Evolutionary conservation across 2,888 invertebrate genomes (phyloP).

Genomic region (Camponotus fellah): DNA sequence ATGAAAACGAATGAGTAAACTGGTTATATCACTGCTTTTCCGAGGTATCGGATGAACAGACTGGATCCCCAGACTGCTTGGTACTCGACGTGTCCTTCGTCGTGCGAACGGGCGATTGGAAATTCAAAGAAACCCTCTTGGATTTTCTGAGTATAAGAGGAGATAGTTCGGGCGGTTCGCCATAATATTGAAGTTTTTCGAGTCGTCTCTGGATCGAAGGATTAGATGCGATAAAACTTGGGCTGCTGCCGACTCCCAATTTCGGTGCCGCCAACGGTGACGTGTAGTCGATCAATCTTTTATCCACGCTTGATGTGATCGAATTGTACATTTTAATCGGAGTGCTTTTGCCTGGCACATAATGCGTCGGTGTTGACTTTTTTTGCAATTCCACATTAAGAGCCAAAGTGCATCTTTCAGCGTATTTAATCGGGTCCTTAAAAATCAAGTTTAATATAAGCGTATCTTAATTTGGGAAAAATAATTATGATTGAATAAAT

Average conservation of each 20-base stretch:
- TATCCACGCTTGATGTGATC: neutral
- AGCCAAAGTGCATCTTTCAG: constrained; percentile 46
- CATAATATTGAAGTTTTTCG: constrained; percentile 87
- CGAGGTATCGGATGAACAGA: neutral
- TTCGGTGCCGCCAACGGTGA: constrained; percentile 12
- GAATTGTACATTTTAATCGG: constrained; percentile 44
- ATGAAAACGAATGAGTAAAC: neutral
- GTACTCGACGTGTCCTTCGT: neutral
- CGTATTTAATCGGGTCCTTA: constrained; percentile 76
- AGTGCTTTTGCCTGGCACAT: constrained; percentile 63
- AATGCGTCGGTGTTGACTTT: constrained; percentile 68
- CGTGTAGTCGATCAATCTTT: constrained; percentile 17
- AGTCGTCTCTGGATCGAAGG: constrained; percentile 83
- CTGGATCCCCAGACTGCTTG: neutral
- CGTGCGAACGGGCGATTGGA: constrained; percentile 67
- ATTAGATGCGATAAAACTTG: constrained; percentile 55
- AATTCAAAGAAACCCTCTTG: constrained; percentile 68
- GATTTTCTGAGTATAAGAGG: constrained; percentile 83
- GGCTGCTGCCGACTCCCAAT: constrained; percentile 23
- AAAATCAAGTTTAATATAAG: constrained; percentile 44
- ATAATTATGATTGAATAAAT: neutral
- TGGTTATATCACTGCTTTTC: constrained; percentile 3
- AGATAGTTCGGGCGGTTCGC: constrained; percentile 88
- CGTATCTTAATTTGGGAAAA: neutral
- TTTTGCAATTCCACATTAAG: constrained; percentile 74